Conservation (phyloP, 2,888 invertebrate species). For the Tryphoninae sp. region DNA sequence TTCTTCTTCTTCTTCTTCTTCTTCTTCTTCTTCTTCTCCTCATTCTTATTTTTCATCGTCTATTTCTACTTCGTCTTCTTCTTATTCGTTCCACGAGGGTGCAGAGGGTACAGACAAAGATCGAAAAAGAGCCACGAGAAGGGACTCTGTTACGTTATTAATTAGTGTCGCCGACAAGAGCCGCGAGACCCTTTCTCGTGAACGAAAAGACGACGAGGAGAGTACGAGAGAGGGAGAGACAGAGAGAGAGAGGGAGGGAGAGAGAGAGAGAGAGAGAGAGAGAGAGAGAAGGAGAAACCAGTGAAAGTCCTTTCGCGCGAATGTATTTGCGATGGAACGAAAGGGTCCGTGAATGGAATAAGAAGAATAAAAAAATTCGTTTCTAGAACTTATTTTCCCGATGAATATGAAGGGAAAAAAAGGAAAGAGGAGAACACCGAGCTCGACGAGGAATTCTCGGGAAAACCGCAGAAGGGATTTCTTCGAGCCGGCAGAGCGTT, state of each 20-base stretch:
- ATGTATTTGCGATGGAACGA: not conserved
- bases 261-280: not conserved
- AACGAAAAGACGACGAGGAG: not conserved
- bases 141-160: slow-evolving; percentile 57
- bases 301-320: not conserved
- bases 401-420: slow-evolving; percentile 27
- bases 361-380: slow-evolving; percentile 1
- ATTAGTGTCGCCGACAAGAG: slow-evolving; percentile 54
- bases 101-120: slow-evolving; percentile 26
- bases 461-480: slow-evolving; percentile 58
- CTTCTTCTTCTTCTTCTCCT: slow-evolving; percentile 11
- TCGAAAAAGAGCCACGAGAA: slow-evolving; percentile 23
- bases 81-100: not conserved
- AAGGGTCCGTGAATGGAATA: not conserved
- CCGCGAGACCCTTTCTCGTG: slow-evolving; percentile 5
- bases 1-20: slow-evolving; percentile 8
- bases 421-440: too few species aligned
- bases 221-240: not conserved
- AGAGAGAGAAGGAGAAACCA: not conserved
- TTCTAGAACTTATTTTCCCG: slow-evolving; percentile 42
- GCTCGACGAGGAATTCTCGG: slow-evolving; percentile 52
- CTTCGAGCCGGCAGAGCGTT: slow-evolving; percentile 31
- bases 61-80: slow-evolving; percentile 10
- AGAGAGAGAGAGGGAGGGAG: not conserved
- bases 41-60: not conserved